Evolutionary conservation across 2,797 vertebrate species (phyloP), one percentile per base, ranked within the genome.

Genomic region (Hapalemur alaotrensis): DNA sequence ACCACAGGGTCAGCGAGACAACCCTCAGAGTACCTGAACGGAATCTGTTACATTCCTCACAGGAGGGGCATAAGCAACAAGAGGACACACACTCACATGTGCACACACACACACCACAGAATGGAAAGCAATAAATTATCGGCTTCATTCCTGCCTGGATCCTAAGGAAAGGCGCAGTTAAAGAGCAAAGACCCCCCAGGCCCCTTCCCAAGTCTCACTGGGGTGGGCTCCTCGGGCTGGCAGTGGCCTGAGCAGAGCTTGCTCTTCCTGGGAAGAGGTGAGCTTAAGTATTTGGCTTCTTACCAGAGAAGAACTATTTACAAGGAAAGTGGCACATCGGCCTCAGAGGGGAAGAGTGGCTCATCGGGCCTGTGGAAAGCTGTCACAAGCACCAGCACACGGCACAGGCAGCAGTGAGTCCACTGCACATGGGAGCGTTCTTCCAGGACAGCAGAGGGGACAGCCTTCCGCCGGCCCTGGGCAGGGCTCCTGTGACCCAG

Each of bases 101-200:
- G 9, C 22, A 11, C 75, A 30, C 89, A 48, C 20, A 82, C 65
- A 90, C 1, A 61, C 90, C 84, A 95, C 79, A 85, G 93, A 54
- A 84, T 46, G 67, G 81, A 89, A 97, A 97, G 79, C 82, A 98
- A 98, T 98, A 98, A 98, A 97, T 98, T 98, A 98, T 46, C 78
- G 93, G 65, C 79, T 81, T 93, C 43, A 0, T 61, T 96, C 84
- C 94, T 57, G 86, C 89, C 95, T 72, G 73, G 85, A 72, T n/a
- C 38, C 91, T 69, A 85, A 85, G 80, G 92, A 50, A 70, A 95
- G 91, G 89, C 81, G 69, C 35, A 63, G 67, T 59, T 57, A 32
- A 57, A 76, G 76, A 63, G 86, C 54, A 88, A 83, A 87, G 76
- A 52, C 94, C 67, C 76, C 91, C 61, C 61, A 2, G 73, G 67